A percentile compares a stretch with the other conserved stretches of the same genome.
phyloP scores from a whole-genome alignment of 2,888 invertebrate genomes.

The Sphinx pinastri region DNA sequence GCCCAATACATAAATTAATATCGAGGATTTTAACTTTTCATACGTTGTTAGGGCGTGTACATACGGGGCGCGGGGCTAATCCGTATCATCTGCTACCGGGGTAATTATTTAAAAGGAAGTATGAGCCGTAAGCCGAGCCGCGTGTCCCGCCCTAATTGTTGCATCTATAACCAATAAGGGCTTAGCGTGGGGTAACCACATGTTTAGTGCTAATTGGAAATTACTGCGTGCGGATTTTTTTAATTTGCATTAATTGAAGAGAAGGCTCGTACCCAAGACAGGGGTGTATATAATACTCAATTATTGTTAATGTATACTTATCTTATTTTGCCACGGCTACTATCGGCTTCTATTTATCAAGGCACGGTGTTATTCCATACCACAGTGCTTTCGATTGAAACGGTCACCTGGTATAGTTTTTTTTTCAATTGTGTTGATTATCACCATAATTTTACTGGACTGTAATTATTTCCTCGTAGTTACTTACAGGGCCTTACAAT shows the following conservation, averaged over 20 bases:
- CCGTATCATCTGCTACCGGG: conserved; percentile 81
- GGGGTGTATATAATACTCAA: background rate
- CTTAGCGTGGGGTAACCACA: conserved; percentile 60
- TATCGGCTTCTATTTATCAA: too few relatives aligned
- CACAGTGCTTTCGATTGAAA: too few relatives aligned
- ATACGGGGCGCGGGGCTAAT: conserved; percentile 61
- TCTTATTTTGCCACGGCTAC: background rate
- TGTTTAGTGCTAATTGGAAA: conserved; percentile 27
- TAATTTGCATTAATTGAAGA: background rate
- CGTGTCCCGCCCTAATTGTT: conserved; percentile 80
- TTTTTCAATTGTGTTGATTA: too few relatives aligned
- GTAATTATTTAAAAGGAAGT: conserved; percentile 81
- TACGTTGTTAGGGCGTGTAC: conserved; percentile 52
- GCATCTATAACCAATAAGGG: conserved; percentile 73
- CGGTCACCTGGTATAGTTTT: too few relatives aligned
- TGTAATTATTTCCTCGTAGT: too few relatives aligned
- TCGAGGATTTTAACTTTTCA: conserved; percentile 55
- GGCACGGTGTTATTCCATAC: too few relatives aligned
- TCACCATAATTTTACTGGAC: too few relatives aligned
- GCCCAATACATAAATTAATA: conserved; percentile 27
- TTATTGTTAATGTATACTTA: too few relatives aligned
- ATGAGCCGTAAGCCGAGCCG: conserved; percentile 69
- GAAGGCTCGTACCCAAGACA: too few relatives aligned
- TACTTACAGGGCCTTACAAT: too few relatives aligned
- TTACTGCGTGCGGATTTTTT: background rate